Base-by-base conservation (phyloP, 1,140 invertebrate species). In the Lepeophtheirus salmonis region DNA sequence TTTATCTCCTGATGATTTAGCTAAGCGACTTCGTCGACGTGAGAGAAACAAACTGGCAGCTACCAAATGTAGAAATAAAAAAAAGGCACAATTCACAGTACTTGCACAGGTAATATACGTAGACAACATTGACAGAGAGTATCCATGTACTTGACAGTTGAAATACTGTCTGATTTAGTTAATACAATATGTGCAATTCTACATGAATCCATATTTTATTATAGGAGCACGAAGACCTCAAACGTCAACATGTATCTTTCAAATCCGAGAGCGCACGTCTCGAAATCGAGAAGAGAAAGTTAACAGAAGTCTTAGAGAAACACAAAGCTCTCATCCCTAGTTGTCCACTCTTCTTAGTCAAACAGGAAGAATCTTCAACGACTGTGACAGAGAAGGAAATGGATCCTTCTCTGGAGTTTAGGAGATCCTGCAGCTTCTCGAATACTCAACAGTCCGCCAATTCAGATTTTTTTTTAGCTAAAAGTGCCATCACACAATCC, bases 41-140 rank as follows among this genome's bases (percentile, higher is more conserved):
- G 88, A 92, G 71, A 77, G 89, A 56, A 94, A 95, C 71, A 92
- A 94, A 77, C 83, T 94, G 50, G 90, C 90, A 16, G 90, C 90
- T 12, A 94, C 89, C 17, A 94, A 94, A 71, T 94, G 90, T 70
- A 79, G 89, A 56, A 78, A 89, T 75, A 94, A 91, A 76, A 94
- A 94, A 70, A 81, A 89, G 18, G 86, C 91, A 10, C 68, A 80
- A 83, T 63, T 90, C 87, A 0, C 80, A 83, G 53, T 84, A 86
- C 63, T 73, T 94, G 61, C 30, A n/a, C 30, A 41, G 30, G 30
- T 41, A 41, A 41, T 10, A 83, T 90, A n/a, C n/a, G n/a, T n/a
- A n/a, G n/a, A n/a, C n/a, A n/a, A n/a, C n/a, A n/a, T n/a, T n/a
- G n/a, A n/a, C n/a, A n/a, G n/a, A n/a, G n/a, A n/a, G n/a, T n/a